Evolutionary conservation across 1,140 invertebrate species (phyloP).

Genomic region (Eupristina koningsbergeri): DNA sequence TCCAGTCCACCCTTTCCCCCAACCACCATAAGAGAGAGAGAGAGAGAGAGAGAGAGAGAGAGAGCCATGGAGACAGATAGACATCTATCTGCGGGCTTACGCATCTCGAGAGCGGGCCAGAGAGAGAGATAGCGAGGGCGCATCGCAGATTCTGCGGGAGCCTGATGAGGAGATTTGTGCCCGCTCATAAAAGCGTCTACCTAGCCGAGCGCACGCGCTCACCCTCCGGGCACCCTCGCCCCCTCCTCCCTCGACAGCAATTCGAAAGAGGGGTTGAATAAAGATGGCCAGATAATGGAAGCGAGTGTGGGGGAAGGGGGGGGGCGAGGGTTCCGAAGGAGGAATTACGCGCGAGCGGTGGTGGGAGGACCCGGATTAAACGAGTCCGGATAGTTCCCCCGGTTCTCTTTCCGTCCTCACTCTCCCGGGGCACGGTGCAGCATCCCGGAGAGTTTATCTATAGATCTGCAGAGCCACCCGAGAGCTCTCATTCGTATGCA

Average conservation of each 20-base stretch:
- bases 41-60: too few relatives aligned
- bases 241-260: conserved; percentile 45
- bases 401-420: neutral
- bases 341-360: conserved; percentile 30
- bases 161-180: conserved; percentile 72
- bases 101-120: neutral
- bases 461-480: neutral
- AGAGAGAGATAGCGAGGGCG: conserved; percentile 14
- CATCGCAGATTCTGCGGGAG: conserved; percentile 64
- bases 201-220: conserved; percentile 55
- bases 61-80: neutral
- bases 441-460: conserved; percentile 30
- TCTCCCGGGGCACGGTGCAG: neutral
- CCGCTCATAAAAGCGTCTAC: conserved; percentile 67
- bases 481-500: neutral
- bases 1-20: conserved; percentile 47
- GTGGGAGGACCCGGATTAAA: conserved; percentile 58
- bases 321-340: neutral
- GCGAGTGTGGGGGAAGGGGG: neutral
- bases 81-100: neutral
- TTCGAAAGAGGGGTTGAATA: conserved; percentile 61
- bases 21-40: conserved; percentile 33
- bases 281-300: conserved; percentile 69
- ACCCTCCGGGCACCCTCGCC: conserved; percentile 48
- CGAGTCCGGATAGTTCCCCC: conserved; percentile 44